Conservation (phyloP, 2,113 vertebrate species). For the Pycnonotus jocosus region DNA sequence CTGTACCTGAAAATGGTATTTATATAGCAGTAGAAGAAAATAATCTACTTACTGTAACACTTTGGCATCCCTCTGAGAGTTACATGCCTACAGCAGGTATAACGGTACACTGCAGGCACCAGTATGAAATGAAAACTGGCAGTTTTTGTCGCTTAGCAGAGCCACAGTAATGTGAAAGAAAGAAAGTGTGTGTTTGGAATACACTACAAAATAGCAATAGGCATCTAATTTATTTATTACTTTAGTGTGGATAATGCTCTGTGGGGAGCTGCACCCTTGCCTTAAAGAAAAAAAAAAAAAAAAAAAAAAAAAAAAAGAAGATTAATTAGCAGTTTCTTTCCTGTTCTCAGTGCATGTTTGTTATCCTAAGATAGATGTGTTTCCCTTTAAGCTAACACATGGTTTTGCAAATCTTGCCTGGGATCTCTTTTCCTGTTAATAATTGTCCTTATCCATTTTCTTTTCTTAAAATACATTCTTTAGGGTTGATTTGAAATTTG, state of each 20-base stretch:
- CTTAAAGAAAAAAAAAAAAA: neutral
- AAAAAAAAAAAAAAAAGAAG: neutral
- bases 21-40: neutral
- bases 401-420: neutral
- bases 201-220: neutral
- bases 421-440: neutral
- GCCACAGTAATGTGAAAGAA: neutral
- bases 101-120: neutral
- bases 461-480: neutral
- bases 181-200: neutral
- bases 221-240: constrained; percentile 27
- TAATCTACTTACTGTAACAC: constrained; percentile 10
- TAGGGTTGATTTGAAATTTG: neutral
- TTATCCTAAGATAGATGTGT: neutral
- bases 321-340: neutral
- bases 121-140: neutral
- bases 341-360: neutral
- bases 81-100: neutral
- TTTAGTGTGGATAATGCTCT: neutral
- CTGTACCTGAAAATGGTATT: constrained; percentile 12
- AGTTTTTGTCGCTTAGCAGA: neutral
- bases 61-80: constrained; percentile 26
- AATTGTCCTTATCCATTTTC: neutral
- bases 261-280: neutral
- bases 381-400: neutral